phyloP scores from a whole-genome alignment of 2,113 vertebrate species.

The Cranoglanis bouderius region DNA sequence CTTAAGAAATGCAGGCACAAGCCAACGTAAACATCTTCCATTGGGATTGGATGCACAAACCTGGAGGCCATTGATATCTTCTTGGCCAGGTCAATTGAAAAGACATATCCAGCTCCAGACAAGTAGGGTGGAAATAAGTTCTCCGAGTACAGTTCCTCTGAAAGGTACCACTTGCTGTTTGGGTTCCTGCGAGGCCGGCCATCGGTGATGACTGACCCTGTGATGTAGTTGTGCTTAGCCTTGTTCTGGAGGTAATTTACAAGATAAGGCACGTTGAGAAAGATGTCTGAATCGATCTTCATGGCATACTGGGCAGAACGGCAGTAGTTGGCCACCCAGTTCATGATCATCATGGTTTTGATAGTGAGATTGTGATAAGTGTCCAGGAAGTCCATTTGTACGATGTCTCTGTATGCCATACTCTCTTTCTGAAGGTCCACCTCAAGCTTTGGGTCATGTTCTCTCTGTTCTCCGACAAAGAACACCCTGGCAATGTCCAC shows the following conservation, averaged over 20 bases:
- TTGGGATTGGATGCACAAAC: constrained; percentile 62
- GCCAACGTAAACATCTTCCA: constrained; percentile 84
- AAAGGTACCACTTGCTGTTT: constrained; percentile 73
- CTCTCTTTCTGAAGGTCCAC: constrained; percentile 66
- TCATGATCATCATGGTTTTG: constrained; percentile 84
- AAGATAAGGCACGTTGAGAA: constrained; percentile 74
- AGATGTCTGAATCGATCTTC: constrained; percentile 78
- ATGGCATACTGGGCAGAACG: constrained; percentile 70
- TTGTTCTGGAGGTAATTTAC: constrained; percentile 40
- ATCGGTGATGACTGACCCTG: constrained; percentile 60
- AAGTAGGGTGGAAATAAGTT: constrained; percentile 71
- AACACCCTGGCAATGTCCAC: constrained; percentile 66
- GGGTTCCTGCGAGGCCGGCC: constrained; percentile 61
- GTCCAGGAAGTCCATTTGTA: constrained; percentile 82
- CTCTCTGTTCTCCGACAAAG: constrained; percentile 63
- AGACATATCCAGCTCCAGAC: constrained; percentile 76
- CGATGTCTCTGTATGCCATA: constrained; percentile 64
- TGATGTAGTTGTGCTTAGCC: constrained; percentile 49
- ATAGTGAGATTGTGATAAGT: constrained; percentile 79
- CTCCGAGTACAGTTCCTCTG: constrained; percentile 63
- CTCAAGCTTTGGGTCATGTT: background rate
- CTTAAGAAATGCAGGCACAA: constrained; percentile 70
- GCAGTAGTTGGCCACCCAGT: constrained; percentile 77
- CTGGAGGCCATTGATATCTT: constrained; percentile 71
- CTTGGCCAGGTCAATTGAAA: constrained; percentile 69